Evolutionary conservation across 1,140 invertebrate species (phyloP), one percentile per base, ranked within the genome.

Genomic region (Atta cephalotes): DNA sequence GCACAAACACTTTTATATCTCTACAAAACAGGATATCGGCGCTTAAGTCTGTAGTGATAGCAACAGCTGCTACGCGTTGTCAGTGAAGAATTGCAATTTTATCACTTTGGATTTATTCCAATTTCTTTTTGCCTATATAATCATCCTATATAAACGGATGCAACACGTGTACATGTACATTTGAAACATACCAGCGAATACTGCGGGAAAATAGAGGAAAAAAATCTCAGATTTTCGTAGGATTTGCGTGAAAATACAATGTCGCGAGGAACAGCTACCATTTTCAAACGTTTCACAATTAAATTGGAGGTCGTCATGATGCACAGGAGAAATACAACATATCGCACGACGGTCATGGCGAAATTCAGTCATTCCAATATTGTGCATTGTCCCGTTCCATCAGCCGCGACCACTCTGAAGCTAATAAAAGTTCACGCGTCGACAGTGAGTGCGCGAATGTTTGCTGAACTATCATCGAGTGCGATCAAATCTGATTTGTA

Each of bases 401-500:
- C 39, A 35, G 6, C 21, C 49, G 21, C 82, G 49, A 56, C 74
- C 74, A 85, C 74, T 79, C 6, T 35, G 49, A 31, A 45, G 60
- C 74, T 25, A 85, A 79, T 85, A 85, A 85, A 85, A 85, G 74
- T 85, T 49, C 2, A 49, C 58, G 21, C 68, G 25, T 62, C 58
- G 81, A 18, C 81, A 58, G 35, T 85, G 81, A 85, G 81, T 85
- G 82, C 31, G 49, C 74, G 49, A 66, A 45, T 85, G 74, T 85
- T 85, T 85, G 31, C 49, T 31, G 6, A 85, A 65, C 82, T 85
- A 85, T 85, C 74, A 74, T 85, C 82, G 49, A 53, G 74, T 51
- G n/a, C 74, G 74, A 85, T 85, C 74, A 79, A 85, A 85, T 85
- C 49, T 85, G 74, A 85, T 85, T 85, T 79, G 82, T 79, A 66